These are phyloP conservation scores for Pseudococcus viburni DNA, from an alignment of 2,888 invertebrate genomes.

Conservation along the genomic window DNA sequence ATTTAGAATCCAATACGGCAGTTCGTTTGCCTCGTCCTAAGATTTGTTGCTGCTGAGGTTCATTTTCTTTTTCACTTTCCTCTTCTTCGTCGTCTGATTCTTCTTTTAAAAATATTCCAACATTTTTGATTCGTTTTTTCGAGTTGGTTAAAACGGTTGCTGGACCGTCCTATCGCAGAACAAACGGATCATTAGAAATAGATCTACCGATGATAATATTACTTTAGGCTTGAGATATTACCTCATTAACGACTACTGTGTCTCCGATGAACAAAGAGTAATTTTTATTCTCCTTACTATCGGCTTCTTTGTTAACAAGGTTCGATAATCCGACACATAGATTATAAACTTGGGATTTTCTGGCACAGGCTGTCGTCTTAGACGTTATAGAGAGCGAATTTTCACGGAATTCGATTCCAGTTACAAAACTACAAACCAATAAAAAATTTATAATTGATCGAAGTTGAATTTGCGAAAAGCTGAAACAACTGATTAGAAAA, in stretches of 20 bases:
- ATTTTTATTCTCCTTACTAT: slow-evolving; percentile 88
- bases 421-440: slow-evolving; percentile 81
- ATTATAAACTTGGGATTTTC: slow-evolving; percentile 97
- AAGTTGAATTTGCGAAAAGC: not conserved
- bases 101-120: slow-evolving; percentile 94
- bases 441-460: not conserved
- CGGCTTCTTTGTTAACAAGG: slow-evolving; percentile 84
- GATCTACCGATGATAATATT: not conserved
- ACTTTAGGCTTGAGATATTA: slow-evolving; percentile 69
- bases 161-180: slow-evolving; percentile 76
- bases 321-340: slow-evolving; percentile 93
- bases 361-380: slow-evolving; percentile 84
- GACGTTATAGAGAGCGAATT: slow-evolving; percentile 92
- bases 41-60: slow-evolving; percentile 74
- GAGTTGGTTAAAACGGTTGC: slow-evolving; percentile 90
- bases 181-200: not conserved
- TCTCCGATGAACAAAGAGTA: slow-evolving; percentile 97
- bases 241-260: slow-evolving; percentile 95
- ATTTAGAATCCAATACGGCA: slow-evolving; percentile 92
- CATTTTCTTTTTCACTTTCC: slow-evolving; percentile 77
- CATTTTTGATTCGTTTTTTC: slow-evolving; percentile 95
- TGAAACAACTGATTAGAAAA: slow-evolving; percentile 64
- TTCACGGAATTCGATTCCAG: slow-evolving; percentile 98
- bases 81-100: slow-evolving; percentile 86
- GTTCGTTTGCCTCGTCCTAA: slow-evolving; percentile 87